A percentile compares a stretch with the other conserved stretches of the same genome.
phyloP scores from a whole-genome alignment of 1,140 invertebrate genomes.

The Apis laboriosa region DNA sequence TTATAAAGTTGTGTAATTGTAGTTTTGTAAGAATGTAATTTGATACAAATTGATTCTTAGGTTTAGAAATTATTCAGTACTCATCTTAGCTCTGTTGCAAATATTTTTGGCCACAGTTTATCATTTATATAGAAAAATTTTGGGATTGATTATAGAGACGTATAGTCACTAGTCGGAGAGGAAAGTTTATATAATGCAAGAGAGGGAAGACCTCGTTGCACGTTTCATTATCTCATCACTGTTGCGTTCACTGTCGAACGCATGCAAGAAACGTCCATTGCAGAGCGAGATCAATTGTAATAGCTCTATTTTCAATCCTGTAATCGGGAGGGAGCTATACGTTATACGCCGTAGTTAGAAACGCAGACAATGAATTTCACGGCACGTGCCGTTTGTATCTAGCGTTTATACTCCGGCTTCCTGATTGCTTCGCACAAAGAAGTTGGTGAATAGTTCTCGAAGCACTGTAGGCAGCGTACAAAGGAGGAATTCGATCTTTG shows the following conservation, averaged over 20 bases:
- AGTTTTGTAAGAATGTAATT: too few species aligned
- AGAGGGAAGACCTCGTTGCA: too few species aligned
- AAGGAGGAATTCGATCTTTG: constrained; percentile 70
- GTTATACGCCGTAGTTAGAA: constrained; percentile 6
- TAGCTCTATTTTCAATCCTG: constrained; percentile 12
- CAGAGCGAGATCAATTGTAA: not conserved
- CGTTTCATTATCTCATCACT: not conserved
- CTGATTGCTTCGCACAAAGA: constrained; percentile 61
- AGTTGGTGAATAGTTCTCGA: constrained; percentile 63
- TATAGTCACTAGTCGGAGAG: too few species aligned
- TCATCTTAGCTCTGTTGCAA: too few species aligned
- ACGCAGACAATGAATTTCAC: constrained; percentile 50
- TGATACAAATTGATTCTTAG: too few species aligned
- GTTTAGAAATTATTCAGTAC: too few species aligned
- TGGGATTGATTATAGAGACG: too few species aligned
- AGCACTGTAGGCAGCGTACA: constrained; percentile 54
- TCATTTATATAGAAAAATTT: too few species aligned
- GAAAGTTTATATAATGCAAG: too few species aligned
- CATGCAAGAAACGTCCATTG: not conserved
- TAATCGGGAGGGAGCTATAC: not conserved
- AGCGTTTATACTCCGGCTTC: constrained; percentile 56
- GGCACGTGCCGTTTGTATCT: constrained; percentile 51
- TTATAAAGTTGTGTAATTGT: too few species aligned
- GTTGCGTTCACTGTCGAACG: not conserved
- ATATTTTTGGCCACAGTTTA: too few species aligned